Base-by-base conservation (phyloP, 2,797 vertebrate genomes). In the Huso huso region DNA sequence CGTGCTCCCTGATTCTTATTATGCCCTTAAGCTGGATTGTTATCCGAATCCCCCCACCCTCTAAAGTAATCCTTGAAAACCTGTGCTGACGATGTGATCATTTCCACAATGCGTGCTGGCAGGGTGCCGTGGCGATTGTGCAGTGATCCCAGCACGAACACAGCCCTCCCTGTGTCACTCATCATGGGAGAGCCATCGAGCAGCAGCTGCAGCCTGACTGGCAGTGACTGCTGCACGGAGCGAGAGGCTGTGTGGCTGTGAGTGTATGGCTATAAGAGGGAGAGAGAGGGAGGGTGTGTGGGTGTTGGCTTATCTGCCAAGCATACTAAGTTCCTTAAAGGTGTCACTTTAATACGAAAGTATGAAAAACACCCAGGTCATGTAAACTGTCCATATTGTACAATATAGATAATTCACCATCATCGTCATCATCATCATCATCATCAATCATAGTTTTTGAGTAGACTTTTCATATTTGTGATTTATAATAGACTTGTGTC, bases 1-100 rank as follows among this genome's bases (percentile, higher is more conserved):
- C 48, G 6, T n/a, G n/a, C 55, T 18, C 8, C 0, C 48, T 57
- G 23, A 13, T 58, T 49, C 53, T 62, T 62, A 23, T 62, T 4
- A 37, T 62, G 61, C 23, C 6, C 61, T 62, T 62, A 62, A 62
- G 2, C 61, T 6, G 61, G 61, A 62, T 62, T 62, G 13, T 3
- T 8, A 18, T 1, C 48, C 6, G 67, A 68, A 67, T 53, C 61
- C 6, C 52, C 48, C 64, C 6, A 18, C 64, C 11, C 69, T 69
- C 63, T 0, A 0, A 0, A 0, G 7, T 37, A 57, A 0, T 5
- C 65, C 69, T 61, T 4, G 1, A 58, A 66, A 69, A 18, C 59
- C n/a, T 65, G 1, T 8, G 48, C 65, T 10, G 8, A 48, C 3
- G n/a, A 18, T 0, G 7, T 62, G 13, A 5, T 50, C 23, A 49